Base-by-base conservation (phyloP, 1,140 invertebrate species). In the Drosophila paulistorum region DNA sequence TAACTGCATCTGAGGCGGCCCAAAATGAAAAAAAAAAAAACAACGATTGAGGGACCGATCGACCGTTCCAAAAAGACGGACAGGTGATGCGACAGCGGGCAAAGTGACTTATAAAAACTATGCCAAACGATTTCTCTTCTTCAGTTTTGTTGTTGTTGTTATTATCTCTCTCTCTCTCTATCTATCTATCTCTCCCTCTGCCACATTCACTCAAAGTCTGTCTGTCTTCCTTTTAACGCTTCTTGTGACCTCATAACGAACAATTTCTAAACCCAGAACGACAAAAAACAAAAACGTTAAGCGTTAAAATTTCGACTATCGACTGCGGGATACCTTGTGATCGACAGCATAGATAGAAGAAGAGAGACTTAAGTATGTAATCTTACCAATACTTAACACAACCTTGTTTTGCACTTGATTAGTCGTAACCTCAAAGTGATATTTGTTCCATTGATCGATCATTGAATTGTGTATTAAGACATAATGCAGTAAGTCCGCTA, bases 251-350 rank as follows among this genome's bases (percentile, higher is more conserved):
- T 57, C 70, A 74, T 85, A 85, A 67, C 68, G 58, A 85, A 71
- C 62, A 85, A 71, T 79, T 82, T 72, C 74, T 77, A 68, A 77
- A 81, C 76, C 68, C 75, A 87, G 80, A 86, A 73, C 65, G 71
- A 30, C 30, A 30, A 26, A 26, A 30, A 30, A n/a, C n/a, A 41
- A 70, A 48, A 73, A 35, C 51, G 14, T 48, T 48, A 37, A 37
- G 35, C 35, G 35, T 39, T 23, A 10, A 11, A 51, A 48, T 11
- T 23, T 11, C 9, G 10, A 23, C 3, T 11, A 23, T 23, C 45
- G 45, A 51, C 45, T 51, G 20, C 3, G 9, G 9, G 9, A 51
- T 23, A 51, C 45, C 45, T 23, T 17, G 7, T 17, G 13, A 3
- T 20, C 14, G 45, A 14, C 42, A 45, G 10, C 7, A 26, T 26